Evolutionary conservation across 2,113 vertebrate genomes (phyloP).

Genomic region (Pitta sordida): DNA sequence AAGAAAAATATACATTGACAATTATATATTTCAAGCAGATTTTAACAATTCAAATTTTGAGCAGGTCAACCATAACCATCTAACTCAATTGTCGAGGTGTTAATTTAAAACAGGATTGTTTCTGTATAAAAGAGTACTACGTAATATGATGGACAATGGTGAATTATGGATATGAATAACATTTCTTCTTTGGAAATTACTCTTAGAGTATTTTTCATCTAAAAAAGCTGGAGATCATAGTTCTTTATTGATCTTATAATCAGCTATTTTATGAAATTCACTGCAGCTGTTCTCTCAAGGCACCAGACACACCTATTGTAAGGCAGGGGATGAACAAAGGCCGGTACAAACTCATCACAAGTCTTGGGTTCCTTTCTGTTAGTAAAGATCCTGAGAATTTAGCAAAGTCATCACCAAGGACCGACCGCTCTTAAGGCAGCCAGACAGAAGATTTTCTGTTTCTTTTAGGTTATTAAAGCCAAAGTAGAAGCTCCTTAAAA

Average conservation of each 20-base stretch:
- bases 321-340: background rate
- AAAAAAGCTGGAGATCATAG: background rate
- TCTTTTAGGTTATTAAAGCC: background rate
- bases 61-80: background rate
- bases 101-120: background rate
- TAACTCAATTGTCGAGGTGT: background rate
- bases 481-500: background rate
- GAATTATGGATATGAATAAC: background rate
- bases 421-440: background rate
- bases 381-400: background rate
- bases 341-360: background rate
- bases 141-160: background rate
- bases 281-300: background rate
- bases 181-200: background rate
- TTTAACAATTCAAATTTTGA: background rate
- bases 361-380: background rate
- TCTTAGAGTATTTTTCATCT: background rate
- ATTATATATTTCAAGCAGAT: background rate
- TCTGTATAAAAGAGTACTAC: background rate
- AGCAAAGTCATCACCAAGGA: background rate
- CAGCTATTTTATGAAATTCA: background rate
- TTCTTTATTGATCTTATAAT: background rate
- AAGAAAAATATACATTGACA: background rate
- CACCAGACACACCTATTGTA: rapidly evolving
- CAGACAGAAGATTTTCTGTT: background rate